A percentile compares a stretch with the other conserved stretches of the same genome.
phyloP scores from a whole-genome alignment of 2,797 vertebrate species.

The Tenualosa ilisha region DNA sequence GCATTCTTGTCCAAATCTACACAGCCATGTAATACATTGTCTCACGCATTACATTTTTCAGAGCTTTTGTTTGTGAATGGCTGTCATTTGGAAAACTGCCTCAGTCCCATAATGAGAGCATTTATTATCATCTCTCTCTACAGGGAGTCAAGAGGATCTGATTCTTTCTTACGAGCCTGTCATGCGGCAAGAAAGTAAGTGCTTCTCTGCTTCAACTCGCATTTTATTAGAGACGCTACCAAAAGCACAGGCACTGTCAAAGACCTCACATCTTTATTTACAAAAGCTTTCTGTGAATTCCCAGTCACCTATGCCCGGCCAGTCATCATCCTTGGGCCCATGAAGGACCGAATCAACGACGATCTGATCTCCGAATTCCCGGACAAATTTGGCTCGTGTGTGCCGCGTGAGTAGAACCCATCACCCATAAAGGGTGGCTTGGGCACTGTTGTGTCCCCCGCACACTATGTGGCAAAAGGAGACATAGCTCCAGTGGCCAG shows the following conservation, averaged over 20 bases:
- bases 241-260: neutral
- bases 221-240: neutral
- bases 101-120: neutral
- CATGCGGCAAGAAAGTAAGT: conserved; percentile 94
- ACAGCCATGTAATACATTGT: neutral
- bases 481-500: neutral
- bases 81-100: neutral
- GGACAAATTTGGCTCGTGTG: conserved; percentile 96
- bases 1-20: neutral
- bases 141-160: conserved; percentile 93
- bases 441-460: neutral
- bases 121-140: conserved; percentile 51
- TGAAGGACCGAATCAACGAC: conserved; percentile 97
- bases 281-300: neutral
- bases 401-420: conserved; percentile 87
- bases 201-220: neutral
- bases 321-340: conserved; percentile 94
- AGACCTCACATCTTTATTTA: neutral
- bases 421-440: neutral
- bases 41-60: neutral
- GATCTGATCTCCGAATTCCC: conserved; percentile 98
- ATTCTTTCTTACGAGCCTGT: conserved; percentile 96
- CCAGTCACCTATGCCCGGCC: conserved; percentile 94
- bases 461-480: neutral
- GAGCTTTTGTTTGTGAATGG: neutral